Evolutionary conservation across 2,888 invertebrate genomes (phyloP).

Genomic region (Papilio gigon): DNA sequence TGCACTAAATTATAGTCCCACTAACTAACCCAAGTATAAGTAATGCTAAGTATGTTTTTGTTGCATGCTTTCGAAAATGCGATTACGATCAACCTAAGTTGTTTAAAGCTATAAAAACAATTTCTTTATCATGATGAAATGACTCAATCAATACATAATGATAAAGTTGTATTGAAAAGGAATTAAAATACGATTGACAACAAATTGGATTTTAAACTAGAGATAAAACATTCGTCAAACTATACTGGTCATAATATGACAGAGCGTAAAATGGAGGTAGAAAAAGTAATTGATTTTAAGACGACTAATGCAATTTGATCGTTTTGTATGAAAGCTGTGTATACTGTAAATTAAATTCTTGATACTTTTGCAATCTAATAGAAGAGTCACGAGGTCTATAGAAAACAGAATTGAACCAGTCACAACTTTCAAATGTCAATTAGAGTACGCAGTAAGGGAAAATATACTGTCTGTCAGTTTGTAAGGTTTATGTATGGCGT

Average conservation of each 20-base stretch:
- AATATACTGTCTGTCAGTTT: constrained; percentile 2
- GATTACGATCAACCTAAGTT: too few relatives aligned
- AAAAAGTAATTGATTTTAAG: constrained; percentile 24
- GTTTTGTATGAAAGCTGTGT: constrained; percentile 20
- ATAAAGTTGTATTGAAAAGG: background rate
- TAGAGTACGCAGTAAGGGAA: constrained; percentile 3
- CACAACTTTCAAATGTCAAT: constrained; percentile 29
- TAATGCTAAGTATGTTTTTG: too few relatives aligned
- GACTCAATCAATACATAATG: too few relatives aligned
- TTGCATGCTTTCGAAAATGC: too few relatives aligned
- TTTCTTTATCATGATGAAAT: too few relatives aligned
- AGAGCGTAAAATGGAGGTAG: constrained; percentile 5
- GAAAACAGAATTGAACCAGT: constrained; percentile 5
- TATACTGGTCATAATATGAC: background rate
- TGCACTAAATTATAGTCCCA: background rate
- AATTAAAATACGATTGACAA: constrained; percentile 14
- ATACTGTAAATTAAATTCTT: background rate
- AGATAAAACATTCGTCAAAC: constrained; percentile 27
- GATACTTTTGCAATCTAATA: constrained; percentile 18
- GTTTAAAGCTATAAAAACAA: too few relatives aligned
- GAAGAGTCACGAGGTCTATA: constrained; percentile 22
- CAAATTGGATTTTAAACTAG: constrained; percentile 31
- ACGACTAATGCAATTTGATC: constrained; percentile 8
- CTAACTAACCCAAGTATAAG: background rate
- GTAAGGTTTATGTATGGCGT: background rate